phyloP scores from a whole-genome alignment of 2,888 invertebrate genomes.

The Tiphia femorata region DNA sequence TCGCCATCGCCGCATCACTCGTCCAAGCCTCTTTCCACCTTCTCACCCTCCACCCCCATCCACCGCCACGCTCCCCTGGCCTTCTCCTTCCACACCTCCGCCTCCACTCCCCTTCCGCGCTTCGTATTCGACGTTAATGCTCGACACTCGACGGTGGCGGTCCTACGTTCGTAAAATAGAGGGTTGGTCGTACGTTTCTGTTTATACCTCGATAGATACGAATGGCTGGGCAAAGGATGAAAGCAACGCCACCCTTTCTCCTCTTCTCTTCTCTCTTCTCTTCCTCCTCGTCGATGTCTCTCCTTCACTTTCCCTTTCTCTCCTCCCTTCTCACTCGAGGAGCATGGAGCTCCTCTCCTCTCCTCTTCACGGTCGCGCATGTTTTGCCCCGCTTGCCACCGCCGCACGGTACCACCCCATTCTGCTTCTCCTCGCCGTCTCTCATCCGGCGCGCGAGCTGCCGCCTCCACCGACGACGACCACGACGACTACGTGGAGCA shows the following conservation, averaged over 20 bases:
- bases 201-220: conserved; percentile 45
- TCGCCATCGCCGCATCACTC: too few relatives aligned
- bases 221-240: conserved; percentile 42
- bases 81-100: neutral
- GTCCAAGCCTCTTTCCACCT: too few relatives aligned
- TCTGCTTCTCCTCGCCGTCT: neutral
- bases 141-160: conserved; percentile 28
- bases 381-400: neutral
- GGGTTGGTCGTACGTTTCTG: conserved; percentile 36
- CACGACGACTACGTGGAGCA: too few relatives aligned
- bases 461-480: too few relatives aligned
- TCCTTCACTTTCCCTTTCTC: neutral
- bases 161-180: conserved; percentile 29
- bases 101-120: neutral
- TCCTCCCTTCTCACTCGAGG: neutral
- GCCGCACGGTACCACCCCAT: neutral
- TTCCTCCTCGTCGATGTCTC: neutral
- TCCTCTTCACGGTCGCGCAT: neutral
- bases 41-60: too few relatives aligned
- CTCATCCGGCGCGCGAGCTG: too few relatives aligned
- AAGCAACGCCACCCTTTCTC: conserved; percentile 23
- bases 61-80: neutral
- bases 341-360: conserved; percentile 3
- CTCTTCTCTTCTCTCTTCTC: neutral
- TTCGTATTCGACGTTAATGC: conserved; percentile 39